A percentile compares a stretch with the other conserved stretches of the same genome.
Evolutionary conservation across 2,113 vertebrate genomes (phyloP).

Genomic region (Podiceps cristatus): DNA sequence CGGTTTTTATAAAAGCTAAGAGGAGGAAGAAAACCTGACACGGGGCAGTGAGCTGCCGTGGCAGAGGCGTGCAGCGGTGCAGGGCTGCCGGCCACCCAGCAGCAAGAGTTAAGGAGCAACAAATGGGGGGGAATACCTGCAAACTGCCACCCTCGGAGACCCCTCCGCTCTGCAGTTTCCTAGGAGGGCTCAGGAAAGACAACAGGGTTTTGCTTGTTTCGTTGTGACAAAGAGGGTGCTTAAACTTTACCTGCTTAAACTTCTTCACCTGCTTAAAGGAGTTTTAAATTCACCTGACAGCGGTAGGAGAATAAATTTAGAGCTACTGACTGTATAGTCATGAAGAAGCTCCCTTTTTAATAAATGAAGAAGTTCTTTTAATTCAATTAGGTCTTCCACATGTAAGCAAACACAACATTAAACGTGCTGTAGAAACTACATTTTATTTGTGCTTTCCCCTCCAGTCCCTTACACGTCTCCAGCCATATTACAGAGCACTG

Average conservation of each 20-base stretch:
- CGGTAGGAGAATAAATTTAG: not conserved
- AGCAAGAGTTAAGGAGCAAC: not conserved
- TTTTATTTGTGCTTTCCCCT: not conserved
- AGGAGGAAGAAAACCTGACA: not conserved
- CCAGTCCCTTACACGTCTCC: not conserved
- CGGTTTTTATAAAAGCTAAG: not conserved
- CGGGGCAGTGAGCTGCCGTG: fast-evolving
- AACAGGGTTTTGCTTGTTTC: not conserved
- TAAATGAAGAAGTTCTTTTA: not conserved
- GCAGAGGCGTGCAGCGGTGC: fast-evolving
- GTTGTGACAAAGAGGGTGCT: not conserved
- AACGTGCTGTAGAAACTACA: not conserved
- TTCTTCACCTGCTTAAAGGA: not conserved
- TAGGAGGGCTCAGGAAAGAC: not conserved
- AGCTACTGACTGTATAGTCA: not conserved
- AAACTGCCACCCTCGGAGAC: not conserved
- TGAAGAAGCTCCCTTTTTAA: not conserved
- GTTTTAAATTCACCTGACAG: not conserved
- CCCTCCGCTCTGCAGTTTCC: not conserved
- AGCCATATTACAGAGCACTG: not conserved
- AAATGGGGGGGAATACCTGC: not conserved
- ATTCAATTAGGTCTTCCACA: not conserved
- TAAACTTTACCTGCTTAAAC: not conserved
- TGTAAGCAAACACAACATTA: not conserved
- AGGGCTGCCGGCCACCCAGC: not conserved